Conservation (phyloP, 2,797 vertebrate species). For the Rhinatrema bivittatum region DNA sequence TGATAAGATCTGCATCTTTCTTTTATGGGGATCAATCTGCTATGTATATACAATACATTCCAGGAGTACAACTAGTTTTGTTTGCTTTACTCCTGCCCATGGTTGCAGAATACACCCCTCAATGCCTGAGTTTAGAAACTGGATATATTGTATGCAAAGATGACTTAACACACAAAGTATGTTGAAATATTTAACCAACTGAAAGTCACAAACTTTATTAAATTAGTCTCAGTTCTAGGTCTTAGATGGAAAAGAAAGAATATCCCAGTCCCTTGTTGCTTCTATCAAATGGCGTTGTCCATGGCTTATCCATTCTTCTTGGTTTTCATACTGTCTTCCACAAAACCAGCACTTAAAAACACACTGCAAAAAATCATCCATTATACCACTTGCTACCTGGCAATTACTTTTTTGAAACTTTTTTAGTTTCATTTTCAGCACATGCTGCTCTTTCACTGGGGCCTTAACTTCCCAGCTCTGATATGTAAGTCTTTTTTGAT, state of each 20-base stretch:
- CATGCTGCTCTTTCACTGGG: conserved; percentile 63
- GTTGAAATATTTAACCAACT: too few relatives aligned
- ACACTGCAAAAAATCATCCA: conserved; percentile 41
- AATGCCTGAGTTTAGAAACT: too few relatives aligned
- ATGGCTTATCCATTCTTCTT: conserved; percentile 67
- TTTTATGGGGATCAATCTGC: too few relatives aligned
- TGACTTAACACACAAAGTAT: too few relatives aligned
- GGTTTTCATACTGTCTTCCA: conserved; percentile 53
- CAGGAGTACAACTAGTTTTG: too few relatives aligned
- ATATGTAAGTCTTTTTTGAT: conserved; percentile 48
- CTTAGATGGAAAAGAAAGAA: conserved; percentile 41
- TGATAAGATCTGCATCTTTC: too few relatives aligned
- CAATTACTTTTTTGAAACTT: conserved; percentile 84
- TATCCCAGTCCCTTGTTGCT: conserved; percentile 57
- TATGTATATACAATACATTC: too few relatives aligned
- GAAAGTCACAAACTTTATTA: too few relatives aligned
- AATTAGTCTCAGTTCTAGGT: conserved; percentile 12
- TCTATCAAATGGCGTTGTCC: conserved; percentile 61
- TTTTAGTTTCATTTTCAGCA: conserved; percentile 86
- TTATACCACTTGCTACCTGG: conserved; percentile 72
- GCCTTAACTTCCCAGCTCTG: conserved; percentile 36
- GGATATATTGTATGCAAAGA: too few relatives aligned
- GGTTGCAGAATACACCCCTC: too few relatives aligned
- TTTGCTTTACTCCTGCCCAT: too few relatives aligned
- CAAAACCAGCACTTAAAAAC: conserved; percentile 64